Evolutionary conservation across 2,113 vertebrate species (phyloP).

Genomic region (Sinocyclocheilus grahami): DNA sequence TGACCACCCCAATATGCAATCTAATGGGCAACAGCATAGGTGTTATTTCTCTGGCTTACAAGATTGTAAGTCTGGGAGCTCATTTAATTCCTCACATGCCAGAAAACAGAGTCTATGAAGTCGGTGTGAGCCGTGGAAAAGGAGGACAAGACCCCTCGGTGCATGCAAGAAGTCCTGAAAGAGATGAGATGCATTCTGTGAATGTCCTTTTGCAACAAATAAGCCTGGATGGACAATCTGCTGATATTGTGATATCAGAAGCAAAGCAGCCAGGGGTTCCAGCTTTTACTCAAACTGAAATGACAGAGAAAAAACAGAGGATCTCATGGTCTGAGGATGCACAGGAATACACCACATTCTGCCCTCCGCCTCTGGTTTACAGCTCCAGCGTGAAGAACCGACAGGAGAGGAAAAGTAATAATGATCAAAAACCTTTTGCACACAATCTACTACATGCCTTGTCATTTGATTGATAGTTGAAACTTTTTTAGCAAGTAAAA

Average conservation of each 20-base stretch:
- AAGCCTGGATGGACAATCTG: slow-evolving; percentile 16
- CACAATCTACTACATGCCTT: neutral
- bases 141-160: neutral
- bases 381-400: slow-evolving; percentile 61
- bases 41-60: slow-evolving; percentile 77
- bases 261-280: slow-evolving; percentile 23
- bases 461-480: too few species aligned
- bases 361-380: slow-evolving; percentile 85
- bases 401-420: slow-evolving; percentile 25
- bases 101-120: slow-evolving; percentile 42
- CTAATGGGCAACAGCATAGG: slow-evolving; percentile 73
- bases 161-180: neutral
- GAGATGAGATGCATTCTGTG: neutral
- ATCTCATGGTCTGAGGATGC: slow-evolving; percentile 26
- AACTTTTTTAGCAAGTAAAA: neutral
- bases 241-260: slow-evolving; percentile 34
- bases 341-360: slow-evolving; percentile 71
- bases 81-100: slow-evolving; percentile 64
- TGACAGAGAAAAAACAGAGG: neutral
- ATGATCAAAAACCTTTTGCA: neutral
- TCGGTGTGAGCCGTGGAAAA: neutral
- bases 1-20: slow-evolving; percentile 68
- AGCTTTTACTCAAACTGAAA: slow-evolving; percentile 49
- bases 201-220: slow-evolving; percentile 39
- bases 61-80: slow-evolving; percentile 76